Evolutionary conservation across 2,113 vertebrate genomes (phyloP).

Genomic region (Psittacula cyanocephala): DNA sequence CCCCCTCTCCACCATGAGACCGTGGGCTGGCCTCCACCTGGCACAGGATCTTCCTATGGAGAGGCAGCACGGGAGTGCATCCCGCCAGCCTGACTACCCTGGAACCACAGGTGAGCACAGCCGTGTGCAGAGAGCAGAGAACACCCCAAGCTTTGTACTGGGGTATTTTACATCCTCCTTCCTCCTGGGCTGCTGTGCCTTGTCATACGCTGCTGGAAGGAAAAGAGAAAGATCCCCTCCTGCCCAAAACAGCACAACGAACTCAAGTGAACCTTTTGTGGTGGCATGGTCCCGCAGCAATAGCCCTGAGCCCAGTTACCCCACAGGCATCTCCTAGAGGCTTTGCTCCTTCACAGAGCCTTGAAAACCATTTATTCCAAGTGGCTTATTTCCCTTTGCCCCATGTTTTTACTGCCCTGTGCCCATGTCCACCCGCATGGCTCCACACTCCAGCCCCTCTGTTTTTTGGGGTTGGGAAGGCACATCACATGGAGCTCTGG

Average conservation of each 20-base stretch:
- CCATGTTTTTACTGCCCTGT: background rate
- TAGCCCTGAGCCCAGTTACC: background rate
- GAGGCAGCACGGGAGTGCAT: background rate
- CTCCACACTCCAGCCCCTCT: background rate
- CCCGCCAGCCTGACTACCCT: accelerated
- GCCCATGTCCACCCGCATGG: background rate
- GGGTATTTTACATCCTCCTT: background rate
- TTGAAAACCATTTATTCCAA: slow-evolving; percentile 34
- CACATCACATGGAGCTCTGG: background rate
- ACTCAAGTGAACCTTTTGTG: background rate
- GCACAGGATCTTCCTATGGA: background rate
- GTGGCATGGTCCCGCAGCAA: accelerated
- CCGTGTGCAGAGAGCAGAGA: background rate
- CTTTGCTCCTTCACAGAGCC: slow-evolving; percentile 46
- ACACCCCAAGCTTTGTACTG: background rate
- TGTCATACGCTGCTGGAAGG: background rate
- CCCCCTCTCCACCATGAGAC: accelerated
- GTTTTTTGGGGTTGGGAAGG: background rate
- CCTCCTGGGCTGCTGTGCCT: background rate
- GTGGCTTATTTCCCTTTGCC: slow-evolving; percentile 20
- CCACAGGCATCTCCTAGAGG: background rate
- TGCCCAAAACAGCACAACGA: background rate
- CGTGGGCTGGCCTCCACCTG: background rate
- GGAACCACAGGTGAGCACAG: background rate
- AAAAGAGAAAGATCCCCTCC: background rate